A percentile compares a stretch with the other conserved stretches of the same genome.
Conservation (phyloP, 2,888 invertebrate species). For the Hydrotaea diabolus region DNA sequence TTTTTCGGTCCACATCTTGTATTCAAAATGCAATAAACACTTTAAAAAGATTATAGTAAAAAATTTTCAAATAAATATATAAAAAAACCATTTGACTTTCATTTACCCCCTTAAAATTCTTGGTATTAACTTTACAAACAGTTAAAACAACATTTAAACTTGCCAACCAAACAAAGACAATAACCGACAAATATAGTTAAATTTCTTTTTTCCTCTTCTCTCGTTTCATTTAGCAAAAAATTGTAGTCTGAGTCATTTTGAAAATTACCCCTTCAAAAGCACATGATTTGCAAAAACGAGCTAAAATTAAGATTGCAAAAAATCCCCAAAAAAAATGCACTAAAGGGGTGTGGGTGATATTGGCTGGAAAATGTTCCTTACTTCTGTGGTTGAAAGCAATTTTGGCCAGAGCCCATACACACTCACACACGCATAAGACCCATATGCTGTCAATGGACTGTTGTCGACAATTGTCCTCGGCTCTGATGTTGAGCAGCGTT, state of each 20-base stretch:
- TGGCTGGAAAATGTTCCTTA: no score
- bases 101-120: background rate
- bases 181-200: background rate
- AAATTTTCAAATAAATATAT: background rate
- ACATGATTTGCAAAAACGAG: background rate
- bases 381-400: background rate
- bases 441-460: background rate
- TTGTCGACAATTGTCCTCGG: background rate
- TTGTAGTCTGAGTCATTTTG: background rate
- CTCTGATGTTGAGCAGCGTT: background rate
- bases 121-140: background rate
- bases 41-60: background rate
- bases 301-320: background rate
- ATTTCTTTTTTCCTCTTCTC: background rate
- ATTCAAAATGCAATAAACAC: no score
- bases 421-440: no score
- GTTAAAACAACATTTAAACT: background rate
- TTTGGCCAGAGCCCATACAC: background rate
- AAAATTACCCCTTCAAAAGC: slow-evolving; percentile 23
- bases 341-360: no score
- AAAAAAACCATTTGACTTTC: background rate
- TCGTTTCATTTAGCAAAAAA: background rate
- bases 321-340: background rate
- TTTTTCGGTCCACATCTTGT: no score
- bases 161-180: background rate